phyloP scores from a whole-genome alignment of 2,797 vertebrate genomes.

The Gymnopithys bicolor region DNA sequence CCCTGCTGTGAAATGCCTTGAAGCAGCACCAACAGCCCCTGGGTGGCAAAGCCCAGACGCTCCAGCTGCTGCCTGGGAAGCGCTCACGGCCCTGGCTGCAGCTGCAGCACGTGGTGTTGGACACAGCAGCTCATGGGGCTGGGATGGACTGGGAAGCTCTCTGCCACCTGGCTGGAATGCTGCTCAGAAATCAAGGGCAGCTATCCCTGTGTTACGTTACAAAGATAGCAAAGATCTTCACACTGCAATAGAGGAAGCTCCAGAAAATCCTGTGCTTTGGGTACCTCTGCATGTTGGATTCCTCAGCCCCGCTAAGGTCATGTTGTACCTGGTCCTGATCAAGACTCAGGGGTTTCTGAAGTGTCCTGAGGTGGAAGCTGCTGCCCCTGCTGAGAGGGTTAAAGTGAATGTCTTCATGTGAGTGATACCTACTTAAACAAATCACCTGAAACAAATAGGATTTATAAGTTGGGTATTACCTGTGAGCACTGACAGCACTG shows the following conservation, averaged over 20 bases:
- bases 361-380: neutral
- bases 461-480: accelerated
- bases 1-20: neutral
- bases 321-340: neutral
- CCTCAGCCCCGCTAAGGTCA: neutral
- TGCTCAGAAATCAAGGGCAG: accelerated
- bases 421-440: neutral
- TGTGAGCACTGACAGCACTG: neutral
- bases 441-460: neutral
- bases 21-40: neutral
- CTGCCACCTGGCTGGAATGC: neutral
- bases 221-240: neutral
- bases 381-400: neutral
- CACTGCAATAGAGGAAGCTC: accelerated
- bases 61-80: neutral
- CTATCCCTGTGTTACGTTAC: accelerated
- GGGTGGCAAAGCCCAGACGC: neutral
- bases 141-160: neutral
- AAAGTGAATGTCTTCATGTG: neutral
- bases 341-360: neutral
- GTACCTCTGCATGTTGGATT: accelerated
- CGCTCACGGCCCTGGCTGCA: accelerated
- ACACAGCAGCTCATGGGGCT: neutral
- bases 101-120: neutral
- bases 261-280: accelerated